Base-by-base conservation (phyloP, 30 jellyfish, hydroid and myxozoan genomes). In the Pseudorhiza aurosa region DNA sequence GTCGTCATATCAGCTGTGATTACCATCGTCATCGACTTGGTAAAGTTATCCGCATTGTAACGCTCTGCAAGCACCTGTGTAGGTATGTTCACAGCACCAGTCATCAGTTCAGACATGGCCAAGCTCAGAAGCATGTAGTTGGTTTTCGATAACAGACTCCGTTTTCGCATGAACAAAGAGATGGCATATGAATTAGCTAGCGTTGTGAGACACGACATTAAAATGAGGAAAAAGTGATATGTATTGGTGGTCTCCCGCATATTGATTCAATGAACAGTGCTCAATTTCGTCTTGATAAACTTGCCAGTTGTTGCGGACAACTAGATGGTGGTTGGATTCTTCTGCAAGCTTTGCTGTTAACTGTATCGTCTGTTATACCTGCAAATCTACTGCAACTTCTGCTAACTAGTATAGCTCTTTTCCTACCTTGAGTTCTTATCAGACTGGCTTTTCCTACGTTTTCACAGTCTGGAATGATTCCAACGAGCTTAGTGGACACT, bases 71-170 rank as follows among this genome's bases (percentile, higher is more conserved):
- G 68, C 51, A 82, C 77, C 50, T 56, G 17, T 47, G 77, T 39
- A 1, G 94, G 94, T 0, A 82, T 68, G 57, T 56, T 82, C 12
- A 82, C 86, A 19, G 81, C 56, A 18, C 94, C 94, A 12, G 94
- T 82, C 74, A 82, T 64, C 37, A 82, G 49, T 27, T 82, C 94
- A 26, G 94, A 82, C 63, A 82, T 42, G 8, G 94, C 84, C 49
- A 81, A 47, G 55, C 93, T 81, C n/a, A 81, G 57, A 31, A 81
- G 71, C 69, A 81, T 5, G 78, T 36, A 69, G 64, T 82, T 82
- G 18, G 79, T 29, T 27, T 69, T 68, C 10, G 94, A 31, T 19
- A 68, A 65, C 29, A 82, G 81, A 42, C 59, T 69, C 14, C 72
- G 65, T 44, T 82, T 39, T 50, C 94, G 64, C 86, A 82, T 67